Percentiles rank a stretch among this genome's conserved stretches.
These are phyloP conservation scores for Drymonia ruficornis DNA, from an alignment of 2,888 invertebrate genomes.

Conservation along the genomic window DNA sequence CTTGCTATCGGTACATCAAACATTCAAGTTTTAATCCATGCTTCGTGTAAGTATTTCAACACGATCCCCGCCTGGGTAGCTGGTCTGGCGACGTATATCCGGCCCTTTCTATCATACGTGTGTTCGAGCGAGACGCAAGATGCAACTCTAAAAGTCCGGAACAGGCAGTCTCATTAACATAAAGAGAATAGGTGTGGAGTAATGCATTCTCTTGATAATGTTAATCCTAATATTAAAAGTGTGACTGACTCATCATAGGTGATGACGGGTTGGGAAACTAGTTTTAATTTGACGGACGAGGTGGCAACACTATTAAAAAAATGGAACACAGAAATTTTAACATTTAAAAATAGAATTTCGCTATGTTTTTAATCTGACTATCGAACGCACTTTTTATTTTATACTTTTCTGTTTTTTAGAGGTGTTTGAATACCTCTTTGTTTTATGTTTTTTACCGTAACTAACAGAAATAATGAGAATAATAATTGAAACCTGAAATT, in stretches of 20 bases:
- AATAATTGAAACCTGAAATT: no score
- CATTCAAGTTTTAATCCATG: constrained; percentile 77
- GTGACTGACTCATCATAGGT: constrained; percentile 26
- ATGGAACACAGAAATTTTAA: not conserved
- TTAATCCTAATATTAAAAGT: constrained; percentile 40
- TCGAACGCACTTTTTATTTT: not conserved
- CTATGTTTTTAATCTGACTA: not conserved
- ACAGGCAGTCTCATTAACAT: constrained; percentile 53
- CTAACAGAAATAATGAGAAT: not conserved
- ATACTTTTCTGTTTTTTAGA: no score
- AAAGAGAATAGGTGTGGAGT: constrained; percentile 57
- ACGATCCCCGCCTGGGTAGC: constrained; percentile 51
- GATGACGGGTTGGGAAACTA: constrained; percentile 9
- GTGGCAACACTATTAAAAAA: not conserved
- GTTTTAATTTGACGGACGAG: not conserved
- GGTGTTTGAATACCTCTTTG: no score
- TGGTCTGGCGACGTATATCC: constrained; percentile 44
- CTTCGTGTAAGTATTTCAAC: constrained; percentile 80
- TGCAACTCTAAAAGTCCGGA: constrained; percentile 40
- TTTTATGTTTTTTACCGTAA: no score
- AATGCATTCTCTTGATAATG: constrained; percentile 51
- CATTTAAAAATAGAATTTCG: no score
- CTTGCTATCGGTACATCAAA: constrained; percentile 60
- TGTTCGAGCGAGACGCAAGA: constrained; percentile 36
- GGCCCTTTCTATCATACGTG: constrained; percentile 34